Conservation (phyloP, 2,797 vertebrate genomes). For the Neosilurus hyrtlii region DNA sequence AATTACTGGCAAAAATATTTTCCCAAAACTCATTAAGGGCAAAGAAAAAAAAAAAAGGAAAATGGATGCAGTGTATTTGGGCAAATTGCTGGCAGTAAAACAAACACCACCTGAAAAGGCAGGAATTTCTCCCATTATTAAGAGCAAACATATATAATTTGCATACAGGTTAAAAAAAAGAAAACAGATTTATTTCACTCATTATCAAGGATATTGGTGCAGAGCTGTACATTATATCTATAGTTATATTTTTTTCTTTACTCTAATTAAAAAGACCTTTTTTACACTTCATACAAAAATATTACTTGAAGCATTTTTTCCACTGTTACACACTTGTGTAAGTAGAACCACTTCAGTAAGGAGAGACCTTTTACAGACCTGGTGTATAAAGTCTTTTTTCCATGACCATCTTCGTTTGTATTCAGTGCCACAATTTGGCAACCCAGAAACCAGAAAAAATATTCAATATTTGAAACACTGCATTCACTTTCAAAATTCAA, state of each 20-base stretch:
- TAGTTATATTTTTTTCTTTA: background rate
- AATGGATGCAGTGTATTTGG: slow-evolving; percentile 56
- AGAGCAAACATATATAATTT: background rate
- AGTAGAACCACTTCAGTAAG: background rate
- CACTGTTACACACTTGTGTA: background rate
- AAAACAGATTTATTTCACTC: background rate
- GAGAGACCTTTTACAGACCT: background rate
- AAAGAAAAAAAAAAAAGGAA: slow-evolving; percentile 33
- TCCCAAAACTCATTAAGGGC: slow-evolving; percentile 17
- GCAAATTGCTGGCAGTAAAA: background rate
- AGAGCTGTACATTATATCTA: background rate
- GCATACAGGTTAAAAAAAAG: background rate
- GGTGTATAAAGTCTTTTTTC: background rate
- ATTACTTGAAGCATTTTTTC: background rate
- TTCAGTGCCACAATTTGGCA: background rate
- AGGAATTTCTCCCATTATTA: background rate
- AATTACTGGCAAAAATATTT: background rate
- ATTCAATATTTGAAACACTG: slow-evolving; percentile 36
- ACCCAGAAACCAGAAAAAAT: background rate
- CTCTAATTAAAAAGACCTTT: slow-evolving; percentile 5
- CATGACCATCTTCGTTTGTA: background rate
- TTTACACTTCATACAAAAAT: background rate
- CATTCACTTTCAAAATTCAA: slow-evolving; percentile 55
- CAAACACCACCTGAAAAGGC: background rate
- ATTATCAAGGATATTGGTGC: background rate